Evolutionary conservation across 2,797 vertebrate species (phyloP), one percentile per base, ranked within the genome.

Genomic region (Microcaecilia unicolor): DNA sequence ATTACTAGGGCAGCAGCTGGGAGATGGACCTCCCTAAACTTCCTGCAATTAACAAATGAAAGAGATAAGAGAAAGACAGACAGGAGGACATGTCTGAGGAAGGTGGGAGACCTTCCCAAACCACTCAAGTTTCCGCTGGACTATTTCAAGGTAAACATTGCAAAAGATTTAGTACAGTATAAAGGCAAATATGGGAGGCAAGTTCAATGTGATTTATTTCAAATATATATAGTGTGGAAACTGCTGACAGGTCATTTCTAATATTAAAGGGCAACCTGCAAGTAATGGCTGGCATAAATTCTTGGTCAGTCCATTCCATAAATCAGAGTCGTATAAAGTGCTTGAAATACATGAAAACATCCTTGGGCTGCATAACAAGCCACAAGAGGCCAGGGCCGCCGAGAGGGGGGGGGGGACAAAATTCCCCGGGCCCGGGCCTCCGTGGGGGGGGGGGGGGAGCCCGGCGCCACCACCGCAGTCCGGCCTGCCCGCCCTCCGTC

Each of bases 11-110:
- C 25, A 3, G 2, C 37, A 36, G 20, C 31, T 37, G 43, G 30
- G 33, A 25, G 43, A 37, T 15, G 30, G 41, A 45, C 6, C 35
- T 25, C 30, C 9, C 45, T 1, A 19, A 15, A 10, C 25, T 51
- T 54, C 55, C 58, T 56, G 38, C 7, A 19, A 57, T 61, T 60
- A 59, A 34, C 38, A 25, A 0, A 10, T 53, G 39, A 49, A 51
- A 50, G 31, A 48, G 53, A 55, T 6, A 7, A 49, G 43, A 42
- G 38, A 10, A 12, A 52, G 53, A 61, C 4, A 54, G 18, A 37
- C 24, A 18, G 37, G 17, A 22, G 45, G 45, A 38, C 38, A 32
- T 36, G 41, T 18, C 34, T 20, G 19, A 15, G 16, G 25, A 39
- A 39, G 37, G 44, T 41, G 31, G 31, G 25, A 24, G 23, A 22